A percentile compares a stretch with the other conserved stretches of the same genome.
These are phyloP conservation scores for Zaprionus gabonicus DNA, from an alignment of 1,140 invertebrate species.

Conservation along the genomic window DNA sequence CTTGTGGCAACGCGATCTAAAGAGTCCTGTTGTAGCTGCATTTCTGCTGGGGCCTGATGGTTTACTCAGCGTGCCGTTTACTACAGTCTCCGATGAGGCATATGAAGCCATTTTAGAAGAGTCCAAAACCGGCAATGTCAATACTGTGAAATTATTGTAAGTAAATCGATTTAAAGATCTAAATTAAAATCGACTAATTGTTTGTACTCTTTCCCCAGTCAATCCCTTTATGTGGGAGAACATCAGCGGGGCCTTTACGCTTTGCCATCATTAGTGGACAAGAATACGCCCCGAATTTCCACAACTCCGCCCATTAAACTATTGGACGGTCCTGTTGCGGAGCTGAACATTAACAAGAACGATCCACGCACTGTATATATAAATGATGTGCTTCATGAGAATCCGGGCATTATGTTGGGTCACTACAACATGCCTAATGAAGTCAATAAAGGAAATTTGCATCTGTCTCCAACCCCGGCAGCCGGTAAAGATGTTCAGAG, in stretches of 20 bases:
- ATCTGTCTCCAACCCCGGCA: slow-evolving; percentile 70
- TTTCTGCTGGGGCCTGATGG: slow-evolving; percentile 93
- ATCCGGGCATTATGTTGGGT: slow-evolving; percentile 87
- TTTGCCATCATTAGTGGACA: slow-evolving; percentile 95
- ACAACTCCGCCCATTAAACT: slow-evolving; percentile 87
- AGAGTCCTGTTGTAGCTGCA: slow-evolving; percentile 95
- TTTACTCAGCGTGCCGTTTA: slow-evolving; percentile 94
- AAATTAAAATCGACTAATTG: slow-evolving; percentile 84
- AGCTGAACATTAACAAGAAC: slow-evolving; percentile 58
- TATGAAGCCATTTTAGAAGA: slow-evolving; percentile 90
- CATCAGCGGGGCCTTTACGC: slow-evolving; percentile 96
- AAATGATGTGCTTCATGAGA: slow-evolving; percentile 82
- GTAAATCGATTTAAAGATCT: slow-evolving; percentile 66
- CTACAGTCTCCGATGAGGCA: slow-evolving; percentile 94
- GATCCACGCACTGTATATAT: slow-evolving; percentile 75
- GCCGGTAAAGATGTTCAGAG: slow-evolving; percentile 62
- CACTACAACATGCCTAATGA: slow-evolving; percentile 92
- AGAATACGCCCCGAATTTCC: slow-evolving; percentile 90
- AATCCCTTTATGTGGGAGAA: slow-evolving; percentile 97
- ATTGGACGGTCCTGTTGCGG: slow-evolving; percentile 88
- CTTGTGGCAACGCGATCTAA: slow-evolving; percentile 94
- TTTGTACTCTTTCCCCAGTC: slow-evolving; percentile 85
- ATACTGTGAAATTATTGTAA: slow-evolving; percentile 91
- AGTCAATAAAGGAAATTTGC: slow-evolving; percentile 59
- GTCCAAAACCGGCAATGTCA: slow-evolving; percentile 87